These are phyloP conservation scores for Misgurnus mizolepis DNA, from an alignment of 2,113 vertebrate species.

Conservation along the genomic window DNA sequence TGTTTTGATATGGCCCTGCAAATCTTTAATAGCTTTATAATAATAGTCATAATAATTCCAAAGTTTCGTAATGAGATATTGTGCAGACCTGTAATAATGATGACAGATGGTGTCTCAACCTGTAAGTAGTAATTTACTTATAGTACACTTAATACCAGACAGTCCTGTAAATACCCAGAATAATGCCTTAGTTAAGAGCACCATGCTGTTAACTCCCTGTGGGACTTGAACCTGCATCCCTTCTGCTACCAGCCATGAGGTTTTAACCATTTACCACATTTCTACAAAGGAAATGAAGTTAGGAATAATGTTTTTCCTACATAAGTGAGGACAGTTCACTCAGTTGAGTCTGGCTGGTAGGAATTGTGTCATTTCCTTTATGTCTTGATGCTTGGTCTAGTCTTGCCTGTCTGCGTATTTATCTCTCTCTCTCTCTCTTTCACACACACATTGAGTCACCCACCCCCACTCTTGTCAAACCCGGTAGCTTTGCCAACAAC, in stretches of 20 bases:
- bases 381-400: slow-evolving; percentile 1
- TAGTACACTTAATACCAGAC: neutral
- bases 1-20: neutral
- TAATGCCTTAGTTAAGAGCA: neutral
- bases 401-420: slow-evolving; percentile 8
- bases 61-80: neutral
- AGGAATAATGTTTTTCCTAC: too few species aligned
- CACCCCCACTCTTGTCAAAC: slow-evolving; percentile 13
- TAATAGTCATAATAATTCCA: neutral
- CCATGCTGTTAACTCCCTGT: neutral
- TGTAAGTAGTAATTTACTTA: neutral
- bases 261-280: neutral
- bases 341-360: neutral
- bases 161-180: neutral
- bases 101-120: slow-evolving; percentile 5
- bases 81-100: neutral
- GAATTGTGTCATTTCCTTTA: slow-evolving; percentile 9
- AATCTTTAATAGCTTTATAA: neutral
- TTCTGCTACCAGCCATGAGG: neutral
- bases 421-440: neutral
- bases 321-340: neutral
- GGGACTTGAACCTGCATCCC: neutral
- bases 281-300: neutral
- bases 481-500: slow-evolving; percentile 9
- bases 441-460: slow-evolving; percentile 18